Base-by-base conservation (phyloP, 2,888 invertebrate genomes). In the Acanthacorydalis orientalis region DNA sequence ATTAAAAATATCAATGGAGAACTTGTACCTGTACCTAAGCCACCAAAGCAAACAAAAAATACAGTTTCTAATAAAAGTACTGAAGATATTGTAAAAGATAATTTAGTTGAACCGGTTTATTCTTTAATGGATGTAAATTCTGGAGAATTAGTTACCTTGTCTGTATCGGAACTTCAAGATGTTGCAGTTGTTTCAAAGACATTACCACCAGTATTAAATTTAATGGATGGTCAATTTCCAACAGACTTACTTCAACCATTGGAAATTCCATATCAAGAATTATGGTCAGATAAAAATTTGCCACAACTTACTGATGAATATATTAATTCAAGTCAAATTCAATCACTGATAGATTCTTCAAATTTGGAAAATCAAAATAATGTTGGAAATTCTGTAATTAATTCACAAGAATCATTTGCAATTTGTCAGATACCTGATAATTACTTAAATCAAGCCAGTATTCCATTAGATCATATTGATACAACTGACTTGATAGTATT, bases 1-100 rank as follows among this genome's bases (percentile, higher is more conserved):
- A 58, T 57, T 57, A 59, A 58, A 54, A 59, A 58, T 4, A 57
- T 58, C 49, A 57, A 57, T 47, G 62, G 60, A 31, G 53, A 53
- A 9, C 51, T 61, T 37, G 54, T 60, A 46, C 60, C 62, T 14
- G 49, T 62, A 16, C 57, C 57, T 37, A 56, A 59, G 44, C 34
- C 45, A 23, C 23, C 23, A 23, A 37, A 48, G 48, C 35, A 57
- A 57, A 44, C 50, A 55, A 14, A 57, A 55, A 34, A 40, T 51
- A 6, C 51, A 51, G 42, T 43, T 39, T 7, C 50, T 51, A 48
- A 53, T 52, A 12, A 53, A 49, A 46, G 43, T 4, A 3, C 52
- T 44, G 42, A 44, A 47, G 41, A 49, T 42, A 34, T 31, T 40
- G 7, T 23, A 33, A 23, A 31, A n/a, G 33, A 44, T 14, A 34